Conservation (phyloP, 53 echinoderm and acorn worm genomes). For the Antedon mediterranea region DNA sequence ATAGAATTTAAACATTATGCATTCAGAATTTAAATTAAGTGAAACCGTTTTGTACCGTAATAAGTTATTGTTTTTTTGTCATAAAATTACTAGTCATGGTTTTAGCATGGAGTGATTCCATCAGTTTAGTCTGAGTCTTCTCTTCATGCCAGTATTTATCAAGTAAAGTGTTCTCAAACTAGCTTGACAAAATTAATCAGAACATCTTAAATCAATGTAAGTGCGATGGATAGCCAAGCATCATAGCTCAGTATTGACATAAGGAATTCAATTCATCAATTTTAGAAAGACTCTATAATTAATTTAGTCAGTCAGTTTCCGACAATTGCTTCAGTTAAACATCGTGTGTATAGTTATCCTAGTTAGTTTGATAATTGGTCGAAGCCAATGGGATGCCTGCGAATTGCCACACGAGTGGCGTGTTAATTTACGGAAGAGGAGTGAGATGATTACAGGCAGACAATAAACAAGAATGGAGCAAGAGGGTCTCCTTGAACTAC, state of each 20-base stretch:
- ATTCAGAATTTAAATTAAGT: too few relatives aligned
- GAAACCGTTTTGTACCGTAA: too few relatives aligned
- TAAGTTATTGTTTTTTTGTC: too few relatives aligned
- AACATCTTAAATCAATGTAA: not conserved
- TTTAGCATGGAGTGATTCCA: too few relatives aligned
- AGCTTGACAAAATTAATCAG: not conserved
- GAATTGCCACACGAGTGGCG: not conserved
- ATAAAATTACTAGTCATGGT: too few relatives aligned
- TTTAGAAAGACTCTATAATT: not conserved
- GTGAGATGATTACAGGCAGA: not conserved
- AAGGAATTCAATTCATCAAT: not conserved
- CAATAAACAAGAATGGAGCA: too few relatives aligned
- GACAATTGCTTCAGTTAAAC: not conserved
- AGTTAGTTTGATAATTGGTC: not conserved
- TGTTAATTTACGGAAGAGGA: not conserved
- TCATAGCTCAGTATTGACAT: not conserved
- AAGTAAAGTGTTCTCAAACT: not conserved
- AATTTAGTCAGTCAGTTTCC: not conserved
- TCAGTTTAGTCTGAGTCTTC: too few relatives aligned
- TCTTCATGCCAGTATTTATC: not conserved
- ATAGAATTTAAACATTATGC: too few relatives aligned
- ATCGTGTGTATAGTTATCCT: not conserved
- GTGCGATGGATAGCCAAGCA: not conserved
- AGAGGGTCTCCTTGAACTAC: too few relatives aligned
- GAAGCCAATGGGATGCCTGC: not conserved